phyloP scores from a whole-genome alignment of 2,888 invertebrate genomes.

The Apeira syringaria region DNA sequence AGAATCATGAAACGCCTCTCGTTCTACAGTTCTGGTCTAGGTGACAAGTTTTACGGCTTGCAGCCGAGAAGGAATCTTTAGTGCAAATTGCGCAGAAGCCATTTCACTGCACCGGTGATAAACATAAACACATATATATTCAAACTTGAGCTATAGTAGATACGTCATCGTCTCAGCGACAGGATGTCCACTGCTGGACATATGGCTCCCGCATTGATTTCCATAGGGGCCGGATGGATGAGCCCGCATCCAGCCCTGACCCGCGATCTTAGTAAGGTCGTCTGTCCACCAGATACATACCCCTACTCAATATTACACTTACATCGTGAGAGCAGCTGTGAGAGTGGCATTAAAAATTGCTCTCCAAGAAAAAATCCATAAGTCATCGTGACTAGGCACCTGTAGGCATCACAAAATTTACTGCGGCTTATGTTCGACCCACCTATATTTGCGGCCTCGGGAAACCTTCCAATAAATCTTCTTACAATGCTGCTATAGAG shows the following conservation, averaged over 20 bases:
- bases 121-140: constrained; percentile 31
- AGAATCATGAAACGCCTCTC: constrained; percentile 36
- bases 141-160: constrained; percentile 2
- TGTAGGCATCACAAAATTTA: constrained; percentile 30
- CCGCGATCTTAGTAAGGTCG: too few relatives aligned
- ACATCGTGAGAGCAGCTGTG: neutral
- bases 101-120: constrained; percentile 52
- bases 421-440: constrained; percentile 27
- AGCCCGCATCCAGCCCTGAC: too few relatives aligned
- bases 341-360: neutral
- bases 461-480: constrained; percentile 33
- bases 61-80: constrained; percentile 52
- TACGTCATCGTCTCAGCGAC: neutral
- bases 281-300: too few relatives aligned
- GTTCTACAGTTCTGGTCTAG: constrained; percentile 35
- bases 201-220: too few relatives aligned
- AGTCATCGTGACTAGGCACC: constrained; percentile 25
- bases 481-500: constrained; percentile 25
- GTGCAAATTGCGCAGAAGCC: constrained; percentile 53
- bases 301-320: constrained; percentile 2
- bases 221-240: too few relatives aligned
- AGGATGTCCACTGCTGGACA: too few relatives aligned
- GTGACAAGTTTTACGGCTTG: constrained; percentile 55
- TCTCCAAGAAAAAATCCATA: constrained; percentile 21
- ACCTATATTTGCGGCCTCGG: constrained; percentile 27